phyloP scores from a whole-genome alignment of 2,888 invertebrate species.

The Tryphoninae sp. region DNA sequence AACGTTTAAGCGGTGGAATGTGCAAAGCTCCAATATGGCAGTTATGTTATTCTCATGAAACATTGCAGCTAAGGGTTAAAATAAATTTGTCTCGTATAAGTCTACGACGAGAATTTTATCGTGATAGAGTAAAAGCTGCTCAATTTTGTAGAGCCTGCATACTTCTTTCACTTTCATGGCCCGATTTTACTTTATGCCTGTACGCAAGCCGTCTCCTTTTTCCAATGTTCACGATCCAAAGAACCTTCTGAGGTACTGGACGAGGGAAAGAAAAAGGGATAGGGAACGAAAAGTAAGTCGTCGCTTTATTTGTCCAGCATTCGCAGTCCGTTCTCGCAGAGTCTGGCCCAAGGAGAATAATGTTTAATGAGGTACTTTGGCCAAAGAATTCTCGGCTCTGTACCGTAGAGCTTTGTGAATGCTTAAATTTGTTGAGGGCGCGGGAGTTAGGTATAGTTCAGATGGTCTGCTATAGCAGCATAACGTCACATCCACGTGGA shows the following conservation, averaged over 20 bases:
- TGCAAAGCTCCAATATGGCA: no score
- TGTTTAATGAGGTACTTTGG: slow-evolving; percentile 54
- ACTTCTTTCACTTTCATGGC: slow-evolving; percentile 11
- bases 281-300: neutral
- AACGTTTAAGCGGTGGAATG: no score
- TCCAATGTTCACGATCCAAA: slow-evolving; percentile 14
- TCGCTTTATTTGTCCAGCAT: slow-evolving; percentile 18
- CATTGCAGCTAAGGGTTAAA: no score
- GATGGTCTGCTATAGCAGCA: neutral
- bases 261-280: slow-evolving; percentile 9
- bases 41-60: no score
- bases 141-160: neutral
- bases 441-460: neutral
- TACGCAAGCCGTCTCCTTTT: neutral
- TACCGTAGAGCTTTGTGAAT: slow-evolving; percentile 15
- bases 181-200: neutral
- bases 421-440: slow-evolving; percentile 22
- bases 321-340: slow-evolving; percentile 12
- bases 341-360: slow-evolving; percentile 34
- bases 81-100: neutral
- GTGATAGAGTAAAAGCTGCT: neutral
- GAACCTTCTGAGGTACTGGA: slow-evolving; percentile 13
- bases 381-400: slow-evolving; percentile 31
- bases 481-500: neutral
- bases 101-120: neutral